A percentile compares a stretch with the other conserved stretches of the same genome.
These are phyloP conservation scores for Ephydatia muelleri DNA, from an alignment of 37 sponge, comb jelly and placozoan genomes.

Conservation along the genomic window DNA sequence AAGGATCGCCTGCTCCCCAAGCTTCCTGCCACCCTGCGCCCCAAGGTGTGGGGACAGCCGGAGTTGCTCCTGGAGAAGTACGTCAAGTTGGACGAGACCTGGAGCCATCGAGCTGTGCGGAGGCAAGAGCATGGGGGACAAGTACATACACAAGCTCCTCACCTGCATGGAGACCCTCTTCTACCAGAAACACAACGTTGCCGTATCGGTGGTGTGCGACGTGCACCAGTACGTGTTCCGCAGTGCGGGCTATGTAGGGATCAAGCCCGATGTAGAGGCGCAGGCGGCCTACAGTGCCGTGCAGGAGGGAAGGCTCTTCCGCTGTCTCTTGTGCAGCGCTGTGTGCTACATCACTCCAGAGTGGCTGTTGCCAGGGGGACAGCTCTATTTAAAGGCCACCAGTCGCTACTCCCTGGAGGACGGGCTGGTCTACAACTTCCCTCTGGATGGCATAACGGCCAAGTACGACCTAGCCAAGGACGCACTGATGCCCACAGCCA, in stretches of 20 bases:
- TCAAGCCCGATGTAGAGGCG: constrained; percentile 18
- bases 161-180: constrained; percentile 84
- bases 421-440: constrained; percentile 52
- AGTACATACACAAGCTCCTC: constrained; percentile 72
- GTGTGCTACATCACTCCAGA: constrained; percentile 38
- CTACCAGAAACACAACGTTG: constrained; percentile 55
- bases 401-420: constrained; percentile 28
- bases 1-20: constrained; percentile 58
- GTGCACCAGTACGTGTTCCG: constrained; percentile 73
- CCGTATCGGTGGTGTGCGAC: constrained; percentile 68
- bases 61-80: constrained; percentile 59
- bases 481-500: constrained; percentile 29
- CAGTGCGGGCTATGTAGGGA: constrained; percentile 61
- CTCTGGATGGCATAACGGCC: constrained; percentile 58
- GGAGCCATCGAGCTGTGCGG: constrained; percentile 58
- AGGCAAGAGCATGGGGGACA: constrained; percentile 69
- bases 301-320: constrained; percentile 51
- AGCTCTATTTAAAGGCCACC: constrained; percentile 56
- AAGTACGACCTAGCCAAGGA: constrained; percentile 46
- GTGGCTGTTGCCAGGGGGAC: constrained; percentile 60
- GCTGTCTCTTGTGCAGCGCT: constrained; percentile 61
- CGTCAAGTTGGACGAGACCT: constrained; percentile 34
- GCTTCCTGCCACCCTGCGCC: constrained; percentile 55
- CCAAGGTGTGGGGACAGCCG: constrained; percentile 86
- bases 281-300: constrained; percentile 31